Conservation (phyloP, 1,140 invertebrate species). For the Potamilus streckersoni region DNA sequence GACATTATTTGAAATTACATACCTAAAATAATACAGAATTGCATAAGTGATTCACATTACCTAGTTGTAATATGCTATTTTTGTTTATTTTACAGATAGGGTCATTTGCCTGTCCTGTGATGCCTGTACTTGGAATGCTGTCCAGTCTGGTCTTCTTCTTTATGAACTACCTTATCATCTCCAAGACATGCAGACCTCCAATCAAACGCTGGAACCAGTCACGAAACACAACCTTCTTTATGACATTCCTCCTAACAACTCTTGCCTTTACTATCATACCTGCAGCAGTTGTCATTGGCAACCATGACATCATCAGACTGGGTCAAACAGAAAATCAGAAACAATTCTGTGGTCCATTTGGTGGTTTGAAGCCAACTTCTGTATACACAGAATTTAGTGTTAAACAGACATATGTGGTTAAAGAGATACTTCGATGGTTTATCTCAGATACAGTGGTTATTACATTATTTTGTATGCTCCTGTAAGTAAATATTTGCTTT, state of each 20-base stretch:
- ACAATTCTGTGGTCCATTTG: conserved; percentile 37
- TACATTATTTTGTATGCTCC: conserved; percentile 31
- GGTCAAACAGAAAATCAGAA: conserved; percentile 14
- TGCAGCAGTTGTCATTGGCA: conserved; percentile 43
- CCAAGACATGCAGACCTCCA: conserved; percentile 43
- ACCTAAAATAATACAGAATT: no score
- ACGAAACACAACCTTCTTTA: conserved; percentile 43
- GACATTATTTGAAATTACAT: no score
- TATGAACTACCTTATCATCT: conserved; percentile 41
- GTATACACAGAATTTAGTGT: conserved; percentile 30
- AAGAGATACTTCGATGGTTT: conserved; percentile 17
- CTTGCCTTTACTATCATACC: conserved; percentile 38
- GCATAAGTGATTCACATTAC: background rate
- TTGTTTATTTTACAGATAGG: conserved; percentile 37
- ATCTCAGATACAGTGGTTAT: conserved; percentile 39
- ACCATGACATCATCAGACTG: conserved; percentile 30
- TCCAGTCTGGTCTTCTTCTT: conserved; percentile 43
- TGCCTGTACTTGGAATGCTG: conserved; percentile 41
- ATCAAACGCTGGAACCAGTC: conserved; percentile 53
- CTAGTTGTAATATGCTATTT: background rate
- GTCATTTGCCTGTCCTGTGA: conserved; percentile 45
- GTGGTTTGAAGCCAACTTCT: conserved; percentile 33
- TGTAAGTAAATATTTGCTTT: conserved; percentile 28
- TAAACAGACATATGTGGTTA: conserved; percentile 10
- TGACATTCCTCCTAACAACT: conserved; percentile 36